Evolutionary conservation across 1,140 invertebrate species (phyloP), one percentile per base, ranked within the genome.

Genomic region (Drosophila novamexicana): DNA sequence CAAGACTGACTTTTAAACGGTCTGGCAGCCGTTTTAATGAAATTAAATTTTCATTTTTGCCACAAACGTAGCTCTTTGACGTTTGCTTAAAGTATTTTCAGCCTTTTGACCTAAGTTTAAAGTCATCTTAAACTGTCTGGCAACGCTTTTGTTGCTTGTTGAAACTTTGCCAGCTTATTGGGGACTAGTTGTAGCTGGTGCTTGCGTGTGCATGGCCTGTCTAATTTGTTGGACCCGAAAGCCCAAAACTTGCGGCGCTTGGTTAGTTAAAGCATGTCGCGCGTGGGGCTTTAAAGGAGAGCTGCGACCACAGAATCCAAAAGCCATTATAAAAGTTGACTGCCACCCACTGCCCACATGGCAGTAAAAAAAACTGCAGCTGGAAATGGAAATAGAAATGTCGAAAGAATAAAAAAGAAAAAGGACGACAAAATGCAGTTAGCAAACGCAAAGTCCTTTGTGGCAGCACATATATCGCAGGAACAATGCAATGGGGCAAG

Each of bases 321-420:
- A 82, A 82, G 79, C 82, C 82, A 88, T 85, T 85, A 82, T 69
- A 61, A 77, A 74, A 69, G 59, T 69, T 64, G 71, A 45, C 52
- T 67, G 47, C 56, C 59, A 8, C 18, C 22, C 50, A 52, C 36
- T 37, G n/a, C 12, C 44, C 45, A 10, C 39, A 12, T 40, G 47
- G 34, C 32, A 36, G 10, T n/a, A 14, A 22, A 10, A 10, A 49
- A 36, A 62, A 50, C 32, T 63, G 29, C 52, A 34, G 52, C 47
- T 65, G 59, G 44, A 72, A 71, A 72, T 62, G 54, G 66, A 81
- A 78, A 75, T 81, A 69, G 78, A 81, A 86, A 86, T 75, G 66
- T 77, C 53, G 52, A 45, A 53, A 47, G 18, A 36, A 61, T 14
- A 22, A 44, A 49, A 59, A 34, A 32, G 54, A 37, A 59, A 45